Conservation (phyloP, 2,797 vertebrate species). For the Coracias cyanogaster region DNA sequence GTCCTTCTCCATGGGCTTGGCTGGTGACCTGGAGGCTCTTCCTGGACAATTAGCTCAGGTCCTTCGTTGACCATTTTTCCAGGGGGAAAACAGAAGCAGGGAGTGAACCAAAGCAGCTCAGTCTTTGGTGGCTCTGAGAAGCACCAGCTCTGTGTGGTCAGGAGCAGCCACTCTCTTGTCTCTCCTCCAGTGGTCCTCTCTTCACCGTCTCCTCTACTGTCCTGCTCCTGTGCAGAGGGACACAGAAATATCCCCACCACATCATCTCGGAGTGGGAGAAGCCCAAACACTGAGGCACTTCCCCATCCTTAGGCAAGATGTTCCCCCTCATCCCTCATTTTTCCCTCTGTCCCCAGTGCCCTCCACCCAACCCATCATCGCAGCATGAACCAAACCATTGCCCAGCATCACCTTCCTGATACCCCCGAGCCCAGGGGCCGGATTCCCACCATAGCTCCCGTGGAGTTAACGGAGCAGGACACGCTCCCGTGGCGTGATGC, state of each 20-base stretch:
- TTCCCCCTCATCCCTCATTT: neutral
- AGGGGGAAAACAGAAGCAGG: rapidly evolving
- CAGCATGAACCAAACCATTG: neutral
- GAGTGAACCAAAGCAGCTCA: neutral
- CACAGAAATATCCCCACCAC: neutral
- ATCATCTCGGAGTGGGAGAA: neutral
- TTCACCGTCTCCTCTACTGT: neutral
- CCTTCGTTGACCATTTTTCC: neutral
- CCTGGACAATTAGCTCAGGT: neutral
- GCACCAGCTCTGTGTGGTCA: neutral
- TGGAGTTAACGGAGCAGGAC: neutral
- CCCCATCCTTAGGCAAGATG: rapidly evolving
- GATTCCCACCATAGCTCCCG: neutral
- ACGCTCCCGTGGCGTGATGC: rapidly evolving
- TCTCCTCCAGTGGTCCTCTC: neutral
- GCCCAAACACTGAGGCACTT: neutral
- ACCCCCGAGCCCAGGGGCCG: rapidly evolving
- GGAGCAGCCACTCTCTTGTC: neutral
- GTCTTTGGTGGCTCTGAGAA: neutral
- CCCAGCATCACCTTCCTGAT: rapidly evolving
- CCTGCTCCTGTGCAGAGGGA: neutral
- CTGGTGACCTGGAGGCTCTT: neutral
- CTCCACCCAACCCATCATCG: neutral
- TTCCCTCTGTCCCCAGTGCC: neutral
- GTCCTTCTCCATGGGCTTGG: neutral